Conservation (phyloP, 2,888 invertebrate genomes). For the Tiphia femorata region DNA sequence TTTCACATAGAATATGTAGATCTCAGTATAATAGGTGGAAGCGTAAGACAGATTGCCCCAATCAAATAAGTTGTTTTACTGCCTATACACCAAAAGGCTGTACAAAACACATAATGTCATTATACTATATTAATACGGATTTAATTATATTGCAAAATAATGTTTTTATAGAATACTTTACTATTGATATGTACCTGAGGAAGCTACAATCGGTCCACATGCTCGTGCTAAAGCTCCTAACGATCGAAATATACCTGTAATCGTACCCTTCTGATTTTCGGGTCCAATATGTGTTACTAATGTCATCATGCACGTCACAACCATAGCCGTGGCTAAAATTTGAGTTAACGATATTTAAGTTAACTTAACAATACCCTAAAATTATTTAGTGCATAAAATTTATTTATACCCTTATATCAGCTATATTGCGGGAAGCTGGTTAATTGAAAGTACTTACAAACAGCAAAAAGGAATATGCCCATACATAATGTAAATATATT, state of each 20-base stretch:
- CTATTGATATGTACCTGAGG: slow-evolving; percentile 75
- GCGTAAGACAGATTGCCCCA: slow-evolving; percentile 81
- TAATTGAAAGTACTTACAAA: slow-evolving; percentile 79
- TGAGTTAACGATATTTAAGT: slow-evolving; percentile 2
- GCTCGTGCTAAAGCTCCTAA: slow-evolving; percentile 95
- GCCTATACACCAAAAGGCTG: slow-evolving; percentile 93
- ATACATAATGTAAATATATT: slow-evolving; percentile 76
- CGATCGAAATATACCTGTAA: slow-evolving; percentile 94
- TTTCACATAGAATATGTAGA: slow-evolving; percentile 15
- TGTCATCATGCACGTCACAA: slow-evolving; percentile 95
- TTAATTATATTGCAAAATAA: neutral
- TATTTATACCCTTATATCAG: too few species aligned
- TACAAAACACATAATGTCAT: slow-evolving; percentile 11
- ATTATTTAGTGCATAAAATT: neutral
- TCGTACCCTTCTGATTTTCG: slow-evolving; percentile 88
- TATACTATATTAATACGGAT: neutral
- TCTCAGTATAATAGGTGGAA: slow-evolving; percentile 79
- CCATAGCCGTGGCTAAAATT: slow-evolving; percentile 84
- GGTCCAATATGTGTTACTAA: slow-evolving; percentile 88
- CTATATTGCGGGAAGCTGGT: too few species aligned
- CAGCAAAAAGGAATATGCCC: slow-evolving; percentile 88
- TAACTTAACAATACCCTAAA: neutral
- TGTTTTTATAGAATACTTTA: neutral
- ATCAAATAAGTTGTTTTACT: slow-evolving; percentile 84
- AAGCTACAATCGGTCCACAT: slow-evolving; percentile 89